Evolutionary conservation across 2,888 invertebrate species (phyloP), one percentile per base, ranked within the genome.

Genomic region (Dynastes tityus): DNA sequence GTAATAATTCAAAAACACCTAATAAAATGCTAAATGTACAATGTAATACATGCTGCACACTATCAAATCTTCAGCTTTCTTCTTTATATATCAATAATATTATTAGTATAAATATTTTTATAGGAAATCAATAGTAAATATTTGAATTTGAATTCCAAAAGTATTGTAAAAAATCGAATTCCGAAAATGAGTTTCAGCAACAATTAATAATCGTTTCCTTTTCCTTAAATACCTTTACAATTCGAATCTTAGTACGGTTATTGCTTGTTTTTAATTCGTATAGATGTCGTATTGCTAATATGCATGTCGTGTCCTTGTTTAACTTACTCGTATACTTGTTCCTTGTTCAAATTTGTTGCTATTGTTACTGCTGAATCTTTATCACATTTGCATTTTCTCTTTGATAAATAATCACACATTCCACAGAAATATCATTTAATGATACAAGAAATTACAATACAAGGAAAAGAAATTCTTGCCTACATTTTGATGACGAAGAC

Each of bases 11-110:
- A 74, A 74, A 63, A 74, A 74, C 61, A 74, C 73, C 73, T 74
- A 74, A 74, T 61, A 61, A 74, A 74, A 74, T 74, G 73, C 73
- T 74, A 74, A 73, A 74, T 74, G 29, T 74, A 74, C 73, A 74
- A 68, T 73, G 61, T 74, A 61, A 74, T 74, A 74, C 73, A 74
- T 74, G 73, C 73, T 74, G 73, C 73, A 74, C 73, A 22, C 51
- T 27, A 68, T 68, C 58, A 61, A 74, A 74, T 40, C 27, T 45
- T 74, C 13, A 45, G 40, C 37, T 45, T 45, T 45, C 45, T 45
- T 11, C 45, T 45, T 45, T 2, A 9, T 45, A 45, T 45, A 45
- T 27, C 6, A 22, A 55, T 55, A 45, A 11, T 45, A 45, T 11
- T 45, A 45, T 11, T 45, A 45, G 11, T 11, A 9, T 11, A 45